phyloP scores from a whole-genome alignment of 2,113 vertebrate genomes.

The Riparia riparia region DNA sequence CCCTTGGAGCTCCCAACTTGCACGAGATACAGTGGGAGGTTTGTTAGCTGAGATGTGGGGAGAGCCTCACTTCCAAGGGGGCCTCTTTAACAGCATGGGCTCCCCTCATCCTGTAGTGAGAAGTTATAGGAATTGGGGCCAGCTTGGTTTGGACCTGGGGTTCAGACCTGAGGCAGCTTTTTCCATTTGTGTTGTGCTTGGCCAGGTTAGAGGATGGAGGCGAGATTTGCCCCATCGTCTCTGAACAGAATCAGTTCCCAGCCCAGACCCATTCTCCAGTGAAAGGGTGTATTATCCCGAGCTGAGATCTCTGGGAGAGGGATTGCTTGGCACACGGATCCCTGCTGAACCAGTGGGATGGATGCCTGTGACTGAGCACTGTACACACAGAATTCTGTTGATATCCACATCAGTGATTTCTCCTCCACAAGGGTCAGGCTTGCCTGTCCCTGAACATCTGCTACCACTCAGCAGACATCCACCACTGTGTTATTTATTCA shows the following conservation, averaged over 20 bases:
- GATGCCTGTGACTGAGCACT: background rate
- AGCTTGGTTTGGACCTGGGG: background rate
- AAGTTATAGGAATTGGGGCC: background rate
- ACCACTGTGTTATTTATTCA: conserved; percentile 33
- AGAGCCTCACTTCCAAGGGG: background rate
- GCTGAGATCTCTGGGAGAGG: background rate
- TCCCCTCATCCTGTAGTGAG: background rate
- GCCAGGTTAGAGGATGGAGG: background rate
- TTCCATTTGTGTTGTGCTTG: background rate
- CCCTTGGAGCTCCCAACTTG: background rate
- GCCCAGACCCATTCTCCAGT: background rate
- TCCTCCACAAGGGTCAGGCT: conserved; percentile 21
- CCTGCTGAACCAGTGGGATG: background rate
- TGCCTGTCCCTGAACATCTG: conserved; percentile 34
- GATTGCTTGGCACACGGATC: background rate
- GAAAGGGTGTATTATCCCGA: background rate
- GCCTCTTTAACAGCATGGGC: background rate
- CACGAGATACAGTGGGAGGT: background rate
- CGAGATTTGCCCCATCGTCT: background rate
- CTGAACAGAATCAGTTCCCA: background rate
- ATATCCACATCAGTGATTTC: conserved; percentile 17
- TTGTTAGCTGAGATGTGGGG: background rate
- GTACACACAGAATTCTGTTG: background rate
- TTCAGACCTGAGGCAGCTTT: background rate
- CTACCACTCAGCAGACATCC: conserved; percentile 5